Conservation (phyloP, 2,113 vertebrate species). For the Charadrius vociferus region DNA sequence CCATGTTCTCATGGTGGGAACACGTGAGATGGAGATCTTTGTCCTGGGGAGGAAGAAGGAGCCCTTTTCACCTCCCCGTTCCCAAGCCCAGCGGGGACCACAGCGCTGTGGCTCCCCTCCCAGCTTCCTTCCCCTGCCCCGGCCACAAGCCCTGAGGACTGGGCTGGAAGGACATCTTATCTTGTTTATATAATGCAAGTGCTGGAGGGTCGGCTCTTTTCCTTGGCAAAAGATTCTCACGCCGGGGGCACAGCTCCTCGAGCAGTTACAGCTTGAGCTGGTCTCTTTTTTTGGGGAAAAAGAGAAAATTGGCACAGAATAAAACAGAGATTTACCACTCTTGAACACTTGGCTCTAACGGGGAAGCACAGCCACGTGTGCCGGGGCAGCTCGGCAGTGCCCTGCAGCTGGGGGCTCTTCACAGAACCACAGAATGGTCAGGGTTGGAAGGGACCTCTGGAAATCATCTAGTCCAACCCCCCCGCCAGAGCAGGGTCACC, state of each 20-base stretch:
- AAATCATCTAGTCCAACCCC: too few species aligned
- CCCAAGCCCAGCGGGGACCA: not conserved
- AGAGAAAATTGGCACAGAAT: not conserved
- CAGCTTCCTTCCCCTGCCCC: conserved; percentile 28
- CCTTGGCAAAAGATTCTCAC: not conserved
- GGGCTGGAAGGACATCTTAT: not conserved
- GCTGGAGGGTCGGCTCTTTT: not conserved
- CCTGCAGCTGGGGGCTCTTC: not conserved
- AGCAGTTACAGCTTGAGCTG: not conserved
- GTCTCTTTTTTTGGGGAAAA: not conserved
- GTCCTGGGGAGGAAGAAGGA: conserved; percentile 1
- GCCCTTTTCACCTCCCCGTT: not conserved
- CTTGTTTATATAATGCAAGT: not conserved
- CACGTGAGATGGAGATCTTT: not conserved
- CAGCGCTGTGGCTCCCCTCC: not conserved
- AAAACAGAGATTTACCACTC: not conserved
- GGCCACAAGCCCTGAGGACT: not conserved
- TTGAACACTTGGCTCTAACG: not conserved
- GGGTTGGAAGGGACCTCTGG: too few species aligned
- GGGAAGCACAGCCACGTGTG: not conserved
- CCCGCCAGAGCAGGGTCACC: too few species aligned
- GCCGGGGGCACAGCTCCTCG: not conserved
- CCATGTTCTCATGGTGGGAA: not conserved
- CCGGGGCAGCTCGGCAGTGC: not conserved
- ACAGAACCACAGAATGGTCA: too few species aligned